These are phyloP conservation scores for Mnemiopsis leidyi DNA, from an alignment of 37 sponge, comb jelly and placozoan species.

Conservation along the genomic window DNA sequence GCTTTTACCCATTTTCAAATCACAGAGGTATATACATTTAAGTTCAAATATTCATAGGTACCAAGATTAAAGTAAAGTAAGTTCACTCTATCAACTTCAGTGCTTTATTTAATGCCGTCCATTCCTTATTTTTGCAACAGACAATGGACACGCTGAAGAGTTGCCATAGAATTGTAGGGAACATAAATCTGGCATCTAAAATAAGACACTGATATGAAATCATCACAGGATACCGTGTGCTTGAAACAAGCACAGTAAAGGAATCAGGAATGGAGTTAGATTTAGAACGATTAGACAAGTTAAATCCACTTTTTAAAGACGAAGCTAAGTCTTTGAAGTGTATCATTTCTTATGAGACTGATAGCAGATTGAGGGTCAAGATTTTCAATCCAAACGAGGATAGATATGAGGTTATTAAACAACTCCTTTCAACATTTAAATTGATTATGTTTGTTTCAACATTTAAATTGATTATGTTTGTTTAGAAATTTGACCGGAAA, in stretches of 20 bases:
- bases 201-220: too few relatives aligned
- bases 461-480: too few relatives aligned
- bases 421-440: too few relatives aligned
- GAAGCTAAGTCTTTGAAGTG: constrained; percentile 5
- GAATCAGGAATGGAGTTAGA: constrained; percentile 51
- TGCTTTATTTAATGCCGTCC: too few relatives aligned
- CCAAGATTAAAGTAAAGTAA: background rate
- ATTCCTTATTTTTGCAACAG: too few relatives aligned
- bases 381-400: constrained; percentile 22
- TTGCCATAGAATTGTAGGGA: too few relatives aligned
- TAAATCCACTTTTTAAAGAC: background rate
- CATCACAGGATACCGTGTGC: constrained; percentile 3
- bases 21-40: background rate
- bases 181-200: too few relatives aligned
- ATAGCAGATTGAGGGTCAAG: constrained; percentile 33
- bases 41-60: background rate
- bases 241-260: background rate
- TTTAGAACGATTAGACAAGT: background rate
- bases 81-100: too few relatives aligned
- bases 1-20: background rate
- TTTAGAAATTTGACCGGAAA: too few relatives aligned
- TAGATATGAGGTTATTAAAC: constrained; percentile 50
- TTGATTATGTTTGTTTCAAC: too few relatives aligned
- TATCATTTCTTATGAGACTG: constrained; percentile 55
- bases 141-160: too few relatives aligned